Evolutionary conservation across 37 sponge, comb jelly and placozoan species (phyloP).

Genomic region (Tethya wilhelma): DNA sequence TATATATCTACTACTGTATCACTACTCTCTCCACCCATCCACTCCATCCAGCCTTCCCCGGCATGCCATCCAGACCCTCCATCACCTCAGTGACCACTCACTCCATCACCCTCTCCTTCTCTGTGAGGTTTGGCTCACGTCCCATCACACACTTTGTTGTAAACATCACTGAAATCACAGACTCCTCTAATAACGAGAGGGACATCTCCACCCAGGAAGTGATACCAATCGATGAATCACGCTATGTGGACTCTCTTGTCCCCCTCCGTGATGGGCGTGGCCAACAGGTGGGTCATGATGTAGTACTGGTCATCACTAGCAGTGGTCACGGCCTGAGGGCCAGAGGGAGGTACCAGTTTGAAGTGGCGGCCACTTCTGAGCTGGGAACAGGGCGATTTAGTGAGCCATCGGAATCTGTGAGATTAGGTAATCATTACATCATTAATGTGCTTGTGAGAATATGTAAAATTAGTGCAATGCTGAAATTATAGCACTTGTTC

Average conservation of each 20-base stretch:
- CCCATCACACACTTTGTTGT: not conserved
- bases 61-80: not conserved
- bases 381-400: conserved; percentile 33
- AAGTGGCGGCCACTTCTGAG: conserved; percentile 11
- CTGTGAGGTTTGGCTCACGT: not conserved
- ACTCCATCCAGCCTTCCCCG: not conserved
- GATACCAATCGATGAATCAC: too few relatives aligned
- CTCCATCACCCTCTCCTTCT: not conserved
- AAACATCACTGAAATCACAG: not conserved
- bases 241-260: not conserved
- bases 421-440: conserved; percentile 4
- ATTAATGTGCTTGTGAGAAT: too few relatives aligned
- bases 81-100: not conserved
- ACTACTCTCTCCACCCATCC: too few relatives aligned
- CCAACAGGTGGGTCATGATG: not conserved
- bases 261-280: not conserved
- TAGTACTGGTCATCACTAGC: not conserved
- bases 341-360: conserved; percentile 3
- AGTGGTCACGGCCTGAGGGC: not conserved
- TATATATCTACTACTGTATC: too few relatives aligned
- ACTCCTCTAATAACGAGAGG: too few relatives aligned
- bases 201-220: too few relatives aligned
- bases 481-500: too few relatives aligned
- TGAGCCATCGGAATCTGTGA: conserved; percentile 3
- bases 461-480: too few relatives aligned